A percentile compares a stretch with the other conserved stretches of the same genome.
phyloP scores from a whole-genome alignment of 2,113 vertebrate genomes.

The Hypomesus transpacificus region DNA sequence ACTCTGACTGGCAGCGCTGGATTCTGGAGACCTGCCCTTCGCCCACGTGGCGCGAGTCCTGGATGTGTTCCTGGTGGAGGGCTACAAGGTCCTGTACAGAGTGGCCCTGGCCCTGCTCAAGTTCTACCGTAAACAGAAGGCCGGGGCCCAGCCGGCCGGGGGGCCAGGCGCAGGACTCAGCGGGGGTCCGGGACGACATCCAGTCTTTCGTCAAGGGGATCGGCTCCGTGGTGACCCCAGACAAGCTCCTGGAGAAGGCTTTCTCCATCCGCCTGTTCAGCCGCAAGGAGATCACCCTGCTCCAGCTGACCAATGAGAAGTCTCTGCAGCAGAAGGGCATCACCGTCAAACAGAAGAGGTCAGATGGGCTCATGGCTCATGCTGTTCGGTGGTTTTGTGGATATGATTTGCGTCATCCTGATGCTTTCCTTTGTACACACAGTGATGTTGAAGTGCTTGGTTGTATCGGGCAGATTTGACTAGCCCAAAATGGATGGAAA shows the following conservation, averaged over 20 bases:
- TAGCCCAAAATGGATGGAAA: too few species aligned
- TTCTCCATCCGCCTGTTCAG: conserved; percentile 94
- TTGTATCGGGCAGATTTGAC: too few species aligned
- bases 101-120: conserved; percentile 89
- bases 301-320: conserved; percentile 94
- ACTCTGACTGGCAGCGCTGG: conserved; percentile 94
- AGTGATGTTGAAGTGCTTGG: too few species aligned
- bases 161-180: conserved; percentile 68
- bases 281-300: conserved; percentile 91
- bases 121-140: conserved; percentile 85
- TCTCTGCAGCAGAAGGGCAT: conserved; percentile 94
- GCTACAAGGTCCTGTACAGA: conserved; percentile 91
- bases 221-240: conserved; percentile 75
- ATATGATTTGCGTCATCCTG: too few species aligned
- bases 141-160: conserved; percentile 22
- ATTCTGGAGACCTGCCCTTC: conserved; percentile 90
- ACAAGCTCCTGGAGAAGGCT: conserved; percentile 91
- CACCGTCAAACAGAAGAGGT: conserved; percentile 94
- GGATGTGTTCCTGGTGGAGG: conserved; percentile 92
- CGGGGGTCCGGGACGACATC: conserved; percentile 71
- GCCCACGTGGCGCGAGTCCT: conserved; percentile 79
- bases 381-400: too few species aligned
- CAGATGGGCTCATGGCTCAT: conserved; percentile 21
- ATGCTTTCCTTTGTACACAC: too few species aligned
- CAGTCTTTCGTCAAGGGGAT: conserved; percentile 82